Conservation (phyloP, 2,797 vertebrate genomes). For the Danio choprae region DNA sequence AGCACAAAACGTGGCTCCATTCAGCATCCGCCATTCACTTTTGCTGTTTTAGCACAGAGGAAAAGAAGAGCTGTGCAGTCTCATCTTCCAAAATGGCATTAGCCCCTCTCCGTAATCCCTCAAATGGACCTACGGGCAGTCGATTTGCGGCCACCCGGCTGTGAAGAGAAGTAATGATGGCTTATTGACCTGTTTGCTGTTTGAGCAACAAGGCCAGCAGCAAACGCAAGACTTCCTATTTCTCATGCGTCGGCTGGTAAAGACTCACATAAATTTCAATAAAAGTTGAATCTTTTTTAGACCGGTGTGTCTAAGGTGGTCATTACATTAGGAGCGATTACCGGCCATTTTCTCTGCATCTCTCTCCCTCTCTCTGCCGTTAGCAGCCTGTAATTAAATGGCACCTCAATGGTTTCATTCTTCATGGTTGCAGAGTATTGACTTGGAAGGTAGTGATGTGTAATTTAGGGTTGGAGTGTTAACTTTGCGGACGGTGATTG, state of each 20-base stretch:
- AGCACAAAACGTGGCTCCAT: slow-evolving; percentile 30
- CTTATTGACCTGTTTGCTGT: slow-evolving; percentile 85
- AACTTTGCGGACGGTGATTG: slow-evolving; percentile 23
- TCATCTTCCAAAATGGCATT: slow-evolving; percentile 76
- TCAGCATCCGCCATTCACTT: slow-evolving; percentile 50
- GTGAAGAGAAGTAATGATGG: slow-evolving; percentile 85
- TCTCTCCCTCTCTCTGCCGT: slow-evolving; percentile 40
- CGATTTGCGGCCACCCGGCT: slow-evolving; percentile 81
- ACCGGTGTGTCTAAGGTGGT: slow-evolving; percentile 30
- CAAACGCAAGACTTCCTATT: slow-evolving; percentile 71
- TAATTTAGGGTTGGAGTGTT: slow-evolving; percentile 39
- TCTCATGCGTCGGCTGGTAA: slow-evolving; percentile 62
- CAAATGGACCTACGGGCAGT: slow-evolving; percentile 81
- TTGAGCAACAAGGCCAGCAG: slow-evolving; percentile 73
- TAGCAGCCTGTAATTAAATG: slow-evolving; percentile 61
- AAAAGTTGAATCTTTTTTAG: slow-evolving; percentile 44
- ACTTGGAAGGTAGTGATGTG: slow-evolving; percentile 34
- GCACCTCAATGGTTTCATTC: slow-evolving; percentile 56
- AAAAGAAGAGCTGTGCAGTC: slow-evolving; percentile 79
- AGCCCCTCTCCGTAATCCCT: slow-evolving; percentile 80
- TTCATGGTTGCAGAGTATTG: slow-evolving; percentile 55
- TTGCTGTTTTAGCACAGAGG: slow-evolving; percentile 67
- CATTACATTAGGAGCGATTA: slow-evolving; percentile 44
- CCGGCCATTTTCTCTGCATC: slow-evolving; percentile 21
- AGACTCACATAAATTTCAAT: slow-evolving; percentile 64